Evolutionary conservation across 2,888 invertebrate species (phyloP).

Genomic region (Ophioninae sp.): DNA sequence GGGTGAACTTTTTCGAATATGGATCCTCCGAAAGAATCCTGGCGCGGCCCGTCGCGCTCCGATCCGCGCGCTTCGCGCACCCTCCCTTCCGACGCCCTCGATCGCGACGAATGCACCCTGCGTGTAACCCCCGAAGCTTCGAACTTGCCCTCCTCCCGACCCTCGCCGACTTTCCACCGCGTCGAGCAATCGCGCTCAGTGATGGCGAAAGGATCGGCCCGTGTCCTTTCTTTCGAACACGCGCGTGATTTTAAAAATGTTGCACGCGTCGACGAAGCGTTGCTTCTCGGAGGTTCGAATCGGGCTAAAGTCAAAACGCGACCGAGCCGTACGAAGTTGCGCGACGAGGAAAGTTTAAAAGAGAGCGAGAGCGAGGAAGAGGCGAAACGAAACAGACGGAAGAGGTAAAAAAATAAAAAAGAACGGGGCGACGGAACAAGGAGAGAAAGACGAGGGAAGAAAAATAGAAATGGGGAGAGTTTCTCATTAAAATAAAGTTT

Average conservation of each 20-base stretch:
- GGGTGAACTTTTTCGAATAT: conserved; percentile 13
- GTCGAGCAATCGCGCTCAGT: conserved; percentile 36
- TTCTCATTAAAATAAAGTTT: conserved; percentile 73
- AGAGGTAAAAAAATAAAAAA: no score
- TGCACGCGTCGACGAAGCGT: no score
- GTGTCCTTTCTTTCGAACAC: conserved; percentile 48
- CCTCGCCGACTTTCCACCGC: neutral
- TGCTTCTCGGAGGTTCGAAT: no score
- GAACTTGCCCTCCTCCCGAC: neutral
- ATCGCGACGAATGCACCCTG: conserved; percentile 18
- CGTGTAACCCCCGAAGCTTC: conserved; percentile 1
- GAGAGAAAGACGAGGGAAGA: conserved; percentile 20
- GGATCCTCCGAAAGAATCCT: conserved; percentile 7
- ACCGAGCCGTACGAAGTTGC: conserved; percentile 35
- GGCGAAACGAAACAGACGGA: neutral
- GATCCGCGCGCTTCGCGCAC: conserved; percentile 56
- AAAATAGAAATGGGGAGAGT: conserved; percentile 43
- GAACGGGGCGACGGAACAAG: conserved; percentile 12
- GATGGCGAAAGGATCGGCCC: conserved; percentile 9
- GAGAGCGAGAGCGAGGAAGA: neutral
- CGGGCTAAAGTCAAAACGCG: conserved; percentile 7
- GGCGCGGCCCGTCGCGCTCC: conserved; percentile 46
- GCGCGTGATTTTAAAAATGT: no score
- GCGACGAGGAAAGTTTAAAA: conserved; percentile 51
- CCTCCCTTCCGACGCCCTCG: conserved; percentile 1